Percentiles rank a stretch among this genome's conserved stretches.
Evolutionary conservation across 2,113 vertebrate species (phyloP).

Genomic region (Nycticebus coucang): DNA sequence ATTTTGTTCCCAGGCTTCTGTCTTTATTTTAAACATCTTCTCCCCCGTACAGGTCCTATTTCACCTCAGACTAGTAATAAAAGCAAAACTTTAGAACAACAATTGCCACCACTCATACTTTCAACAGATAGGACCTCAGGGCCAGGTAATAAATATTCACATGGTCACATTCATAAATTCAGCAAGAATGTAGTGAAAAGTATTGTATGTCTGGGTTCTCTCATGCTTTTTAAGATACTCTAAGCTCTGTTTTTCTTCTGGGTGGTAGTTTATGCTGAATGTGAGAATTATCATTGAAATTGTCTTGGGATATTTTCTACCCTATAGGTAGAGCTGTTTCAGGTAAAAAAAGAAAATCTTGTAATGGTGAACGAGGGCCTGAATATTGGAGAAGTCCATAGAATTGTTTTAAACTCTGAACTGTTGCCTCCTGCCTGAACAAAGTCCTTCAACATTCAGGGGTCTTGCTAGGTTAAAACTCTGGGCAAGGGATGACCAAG

Average conservation of each 20-base stretch:
- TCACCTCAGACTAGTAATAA: background rate
- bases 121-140: background rate
- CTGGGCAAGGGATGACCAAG: background rate
- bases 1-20: background rate
- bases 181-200: background rate
- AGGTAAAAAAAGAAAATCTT: background rate
- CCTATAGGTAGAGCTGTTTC: background rate
- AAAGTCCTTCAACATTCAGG: background rate
- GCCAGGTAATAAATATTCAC: background rate
- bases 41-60: background rate
- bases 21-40: slow-evolving; percentile 27
- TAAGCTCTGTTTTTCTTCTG: background rate
- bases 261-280: background rate
- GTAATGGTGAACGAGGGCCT: background rate
- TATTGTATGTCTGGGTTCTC: background rate
- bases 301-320: background rate
- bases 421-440: background rate
- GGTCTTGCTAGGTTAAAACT: background rate
- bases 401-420: slow-evolving; percentile 13
- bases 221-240: background rate
- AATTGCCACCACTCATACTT: background rate
- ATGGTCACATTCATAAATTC: background rate
- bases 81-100: background rate
- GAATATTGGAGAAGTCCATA: background rate
- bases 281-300: background rate